Conservation (phyloP, 1,140 invertebrate species). For the Diabrotica undecimpunctata region DNA sequence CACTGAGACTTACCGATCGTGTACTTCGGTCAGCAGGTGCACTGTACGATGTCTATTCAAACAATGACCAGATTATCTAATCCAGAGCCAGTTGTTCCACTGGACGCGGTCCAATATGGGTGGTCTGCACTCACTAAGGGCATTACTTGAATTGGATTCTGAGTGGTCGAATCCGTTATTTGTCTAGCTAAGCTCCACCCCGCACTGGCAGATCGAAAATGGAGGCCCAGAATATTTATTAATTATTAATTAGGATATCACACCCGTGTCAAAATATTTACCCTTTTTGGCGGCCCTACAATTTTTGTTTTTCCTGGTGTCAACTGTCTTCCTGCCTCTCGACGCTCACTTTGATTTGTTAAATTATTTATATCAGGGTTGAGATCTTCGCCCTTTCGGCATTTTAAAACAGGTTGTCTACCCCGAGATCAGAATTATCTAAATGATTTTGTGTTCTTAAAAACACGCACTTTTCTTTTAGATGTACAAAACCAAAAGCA, state of each 20-base stretch:
- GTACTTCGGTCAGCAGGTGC: background rate
- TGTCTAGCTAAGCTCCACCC: background rate
- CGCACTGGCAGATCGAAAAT: background rate
- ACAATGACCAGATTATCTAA: background rate
- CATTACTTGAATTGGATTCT: background rate
- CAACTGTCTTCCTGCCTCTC: background rate
- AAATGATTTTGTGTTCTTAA: no score
- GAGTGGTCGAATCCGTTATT: background rate
- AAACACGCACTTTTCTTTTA: no score
- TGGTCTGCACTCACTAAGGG: slow-evolving; percentile 1
- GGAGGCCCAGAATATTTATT: background rate
- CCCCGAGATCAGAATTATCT: no score
- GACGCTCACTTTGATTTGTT: background rate
- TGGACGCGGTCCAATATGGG: background rate
- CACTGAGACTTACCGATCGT: no score
- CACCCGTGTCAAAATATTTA: background rate
- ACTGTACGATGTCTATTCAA: background rate
- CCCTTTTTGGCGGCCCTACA: background rate
- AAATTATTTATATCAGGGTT: background rate
- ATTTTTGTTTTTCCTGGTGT: slow-evolving; percentile 1
- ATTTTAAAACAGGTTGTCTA: no score
- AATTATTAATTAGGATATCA: background rate
- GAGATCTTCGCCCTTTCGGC: background rate
- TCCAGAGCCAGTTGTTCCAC: background rate
- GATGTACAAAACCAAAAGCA: no score